These are phyloP conservation scores for Limnephilus auricula DNA, from an alignment of 2,888 invertebrate species.

Conservation along the genomic window DNA sequence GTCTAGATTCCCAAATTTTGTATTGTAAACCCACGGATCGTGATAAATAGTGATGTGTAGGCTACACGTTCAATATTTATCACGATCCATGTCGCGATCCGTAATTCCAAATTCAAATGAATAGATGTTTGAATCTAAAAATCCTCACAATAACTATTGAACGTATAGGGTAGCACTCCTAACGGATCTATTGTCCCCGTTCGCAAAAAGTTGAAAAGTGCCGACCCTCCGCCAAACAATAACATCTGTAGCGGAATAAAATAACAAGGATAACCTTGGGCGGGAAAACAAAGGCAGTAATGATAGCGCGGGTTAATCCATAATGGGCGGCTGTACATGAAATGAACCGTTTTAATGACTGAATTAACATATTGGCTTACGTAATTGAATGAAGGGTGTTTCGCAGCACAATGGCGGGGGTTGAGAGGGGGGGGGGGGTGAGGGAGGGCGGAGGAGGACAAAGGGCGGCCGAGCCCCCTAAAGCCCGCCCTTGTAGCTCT, in stretches of 20 bases:
- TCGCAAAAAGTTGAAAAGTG: neutral
- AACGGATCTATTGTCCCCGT: neutral
- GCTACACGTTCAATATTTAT: no score
- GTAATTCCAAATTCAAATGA: no score
- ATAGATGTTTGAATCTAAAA: no score
- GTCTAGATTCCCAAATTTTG: no score
- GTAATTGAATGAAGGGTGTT: slow-evolving; percentile 40
- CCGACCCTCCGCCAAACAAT: neutral
- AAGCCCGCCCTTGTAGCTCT: neutral
- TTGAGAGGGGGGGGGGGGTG: neutral
- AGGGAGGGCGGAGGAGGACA: neutral
- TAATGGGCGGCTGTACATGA: slow-evolving; percentile 34
- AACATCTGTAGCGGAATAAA: slow-evolving; percentile 4
- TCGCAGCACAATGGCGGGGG: slow-evolving; percentile 12
- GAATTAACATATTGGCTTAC: slow-evolving; percentile 48
- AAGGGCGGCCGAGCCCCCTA: neutral
- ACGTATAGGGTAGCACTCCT: no score
- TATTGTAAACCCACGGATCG: no score
- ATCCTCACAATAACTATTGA: no score
- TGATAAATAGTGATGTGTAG: no score
- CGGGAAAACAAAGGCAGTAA: slow-evolving; percentile 20
- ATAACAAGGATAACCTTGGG: neutral
- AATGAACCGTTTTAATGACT: slow-evolving; percentile 44
- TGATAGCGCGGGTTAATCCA: slow-evolving; percentile 18
- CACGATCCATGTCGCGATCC: no score